Evolutionary conservation across 1,140 invertebrate species (phyloP).

Genomic region (Copidosoma floridanum): DNA sequence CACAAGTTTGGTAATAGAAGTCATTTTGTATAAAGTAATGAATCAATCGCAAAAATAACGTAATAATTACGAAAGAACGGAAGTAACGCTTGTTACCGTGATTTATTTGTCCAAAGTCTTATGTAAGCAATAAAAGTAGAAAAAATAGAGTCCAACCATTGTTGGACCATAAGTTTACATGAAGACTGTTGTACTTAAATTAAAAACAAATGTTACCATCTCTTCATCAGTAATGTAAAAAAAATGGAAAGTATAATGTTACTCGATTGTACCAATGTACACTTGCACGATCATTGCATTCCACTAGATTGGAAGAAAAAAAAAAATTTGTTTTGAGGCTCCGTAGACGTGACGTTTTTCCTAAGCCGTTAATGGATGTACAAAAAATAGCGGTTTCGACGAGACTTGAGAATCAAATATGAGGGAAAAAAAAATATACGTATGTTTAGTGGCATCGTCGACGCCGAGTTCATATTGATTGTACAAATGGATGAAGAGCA

Average conservation of each 20-base stretch:
- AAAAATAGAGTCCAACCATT: no score
- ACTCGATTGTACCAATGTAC: no score
- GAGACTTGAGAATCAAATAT: no score
- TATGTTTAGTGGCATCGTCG: slow-evolving; percentile 8
- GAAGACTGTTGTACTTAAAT: no score
- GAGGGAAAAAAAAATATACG: background rate
- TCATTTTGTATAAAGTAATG: background rate
- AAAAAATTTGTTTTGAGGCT: slow-evolving; percentile 12
- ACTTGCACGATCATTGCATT: slow-evolving; percentile 20
- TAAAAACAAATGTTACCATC: no score
- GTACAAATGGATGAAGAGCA: slow-evolving; percentile 11
- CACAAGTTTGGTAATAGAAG: background rate
- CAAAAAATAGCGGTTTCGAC: slow-evolving; percentile 15
- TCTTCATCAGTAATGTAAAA: no score
- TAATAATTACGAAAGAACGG: background rate
- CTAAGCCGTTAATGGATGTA: slow-evolving; percentile 25
- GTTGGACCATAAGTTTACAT: no score
- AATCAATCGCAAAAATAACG: no score
- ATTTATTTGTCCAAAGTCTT: no score
- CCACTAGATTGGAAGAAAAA: slow-evolving; percentile 3
- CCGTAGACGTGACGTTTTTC: slow-evolving; percentile 23
- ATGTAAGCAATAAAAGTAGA: no score
- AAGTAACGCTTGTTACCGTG: slow-evolving; percentile 15
- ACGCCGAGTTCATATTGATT: slow-evolving; percentile 15
- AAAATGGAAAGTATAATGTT: no score